Evolutionary conservation across 2,797 vertebrate genomes (phyloP).

Genomic region (Rhabdomys pumilio): DNA sequence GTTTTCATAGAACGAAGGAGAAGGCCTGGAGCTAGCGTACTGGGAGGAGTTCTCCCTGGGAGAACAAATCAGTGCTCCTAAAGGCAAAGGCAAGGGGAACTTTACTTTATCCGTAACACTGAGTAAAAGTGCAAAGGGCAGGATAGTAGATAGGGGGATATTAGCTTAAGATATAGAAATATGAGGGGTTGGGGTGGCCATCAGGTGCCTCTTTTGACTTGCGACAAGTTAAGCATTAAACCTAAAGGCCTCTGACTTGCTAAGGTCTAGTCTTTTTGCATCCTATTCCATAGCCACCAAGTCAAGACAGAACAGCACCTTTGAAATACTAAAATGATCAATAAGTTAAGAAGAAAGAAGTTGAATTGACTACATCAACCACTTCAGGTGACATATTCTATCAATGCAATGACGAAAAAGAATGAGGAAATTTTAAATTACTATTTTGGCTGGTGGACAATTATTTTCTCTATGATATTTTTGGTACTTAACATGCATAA

Average conservation of each 20-base stretch:
- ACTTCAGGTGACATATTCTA: neutral
- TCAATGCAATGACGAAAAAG: neutral
- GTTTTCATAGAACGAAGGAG: neutral
- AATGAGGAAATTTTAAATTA: neutral
- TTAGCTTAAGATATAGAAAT: constrained; percentile 33
- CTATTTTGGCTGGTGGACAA: neutral
- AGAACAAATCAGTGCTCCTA: neutral
- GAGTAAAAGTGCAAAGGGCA: constrained; percentile 4
- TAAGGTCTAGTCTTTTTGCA: neutral
- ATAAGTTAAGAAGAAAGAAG: neutral
- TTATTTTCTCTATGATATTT: constrained; percentile 28
- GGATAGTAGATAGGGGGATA: neutral
- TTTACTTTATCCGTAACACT: neutral
- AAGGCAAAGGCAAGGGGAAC: neutral
- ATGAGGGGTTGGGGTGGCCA: neutral
- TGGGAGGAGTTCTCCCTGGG: neutral
- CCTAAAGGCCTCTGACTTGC: neutral
- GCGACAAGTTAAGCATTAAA: neutral
- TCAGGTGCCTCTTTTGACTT: neutral
- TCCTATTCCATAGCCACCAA: neutral
- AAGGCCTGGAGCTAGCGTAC: neutral
- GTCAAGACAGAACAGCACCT: neutral
- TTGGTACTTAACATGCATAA: neutral
- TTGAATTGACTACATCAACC: neutral
- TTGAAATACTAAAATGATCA: neutral